Conservation (phyloP, 2,113 vertebrate genomes). For the Eulemur macaco region DNA sequence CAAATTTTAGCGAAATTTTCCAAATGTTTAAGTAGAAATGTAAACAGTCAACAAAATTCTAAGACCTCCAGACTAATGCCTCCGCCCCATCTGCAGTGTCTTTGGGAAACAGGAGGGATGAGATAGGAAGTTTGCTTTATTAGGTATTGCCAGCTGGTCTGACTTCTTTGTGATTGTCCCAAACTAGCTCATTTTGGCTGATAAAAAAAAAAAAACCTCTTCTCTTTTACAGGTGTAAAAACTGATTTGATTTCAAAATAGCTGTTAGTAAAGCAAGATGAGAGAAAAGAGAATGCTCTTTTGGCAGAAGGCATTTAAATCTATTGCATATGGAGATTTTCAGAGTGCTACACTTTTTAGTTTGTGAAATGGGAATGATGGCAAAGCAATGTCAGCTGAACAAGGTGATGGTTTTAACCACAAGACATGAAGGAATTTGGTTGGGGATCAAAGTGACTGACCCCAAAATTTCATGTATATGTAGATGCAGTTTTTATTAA, state of each 20-base stretch:
- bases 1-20: conserved; percentile 29
- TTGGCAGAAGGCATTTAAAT: conserved; percentile 77
- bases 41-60: conserved; percentile 68
- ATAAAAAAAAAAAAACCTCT: conserved; percentile 67
- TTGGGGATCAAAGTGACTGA: not conserved
- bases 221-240: conserved; percentile 80
- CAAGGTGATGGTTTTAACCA: conserved; percentile 67
- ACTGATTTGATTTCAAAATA: conserved; percentile 81
- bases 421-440: conserved; percentile 44
- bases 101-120: conserved; percentile 72
- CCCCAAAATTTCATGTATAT: not conserved
- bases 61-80: conserved; percentile 65
- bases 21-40: conserved; percentile 44
- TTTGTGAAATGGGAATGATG: conserved; percentile 72
- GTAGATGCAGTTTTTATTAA: not conserved
- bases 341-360: conserved; percentile 76
- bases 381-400: conserved; percentile 76
- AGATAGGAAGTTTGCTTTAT: conserved; percentile 74
- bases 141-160: conserved; percentile 74
- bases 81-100: conserved; percentile 71
- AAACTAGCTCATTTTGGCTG: conserved; percentile 73
- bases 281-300: conserved; percentile 68
- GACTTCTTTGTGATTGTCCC: conserved; percentile 77
- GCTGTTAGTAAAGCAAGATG: conserved; percentile 80
- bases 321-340: conserved; percentile 81